Base-by-base conservation (phyloP, 1,140 invertebrate species). In the Drosophila rufa region DNA sequence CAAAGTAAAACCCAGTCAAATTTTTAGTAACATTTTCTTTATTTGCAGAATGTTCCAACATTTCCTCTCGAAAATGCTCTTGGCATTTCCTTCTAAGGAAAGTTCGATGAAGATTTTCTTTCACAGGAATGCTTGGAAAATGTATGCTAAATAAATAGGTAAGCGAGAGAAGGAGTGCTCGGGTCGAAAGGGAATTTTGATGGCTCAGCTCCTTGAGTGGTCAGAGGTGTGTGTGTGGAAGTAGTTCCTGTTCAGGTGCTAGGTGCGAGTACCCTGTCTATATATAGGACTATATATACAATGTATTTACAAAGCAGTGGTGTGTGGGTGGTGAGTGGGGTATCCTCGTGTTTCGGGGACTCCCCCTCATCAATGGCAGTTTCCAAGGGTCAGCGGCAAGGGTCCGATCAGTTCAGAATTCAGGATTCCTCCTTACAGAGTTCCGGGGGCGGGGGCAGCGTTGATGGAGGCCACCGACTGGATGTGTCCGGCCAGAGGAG, bases 391-490 rank as follows among this genome's bases (percentile, higher is more conserved):
- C 60, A 46, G 51, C 15, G 43, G 43, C 36, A 47, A 15, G 57
- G 67, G 67, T 80, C 46, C 25, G 53, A 58, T 80, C 77, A 36
- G 40, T 22, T 22, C 19, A 22, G 22, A 2, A 25, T n/a, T 19
- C 42, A 36, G 15, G 17, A 12, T n/a, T 45, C 5, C 33, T 38
- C 40, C 67, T 93, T 93, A 94, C 38, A 91, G 30, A 36, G 94
- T 94, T 82, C 94, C 94, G 74, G 94, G 93, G 22, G 94, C 94
- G 51, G 94, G 94, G 15, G 93, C 93, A 66, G 93, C 92, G 70
- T 94, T 94, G 92, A 93, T 79, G 11, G 89, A 81, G 47, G 89
- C 89, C 43, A 84, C 92, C 51, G 92, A 93, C 55, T 84, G 75
- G 42, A 89, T 75, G 64, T 93, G 91, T 74, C 93, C 93, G 30